Conservation (phyloP, 2,113 vertebrate genomes). For the Sterna hirundo region DNA sequence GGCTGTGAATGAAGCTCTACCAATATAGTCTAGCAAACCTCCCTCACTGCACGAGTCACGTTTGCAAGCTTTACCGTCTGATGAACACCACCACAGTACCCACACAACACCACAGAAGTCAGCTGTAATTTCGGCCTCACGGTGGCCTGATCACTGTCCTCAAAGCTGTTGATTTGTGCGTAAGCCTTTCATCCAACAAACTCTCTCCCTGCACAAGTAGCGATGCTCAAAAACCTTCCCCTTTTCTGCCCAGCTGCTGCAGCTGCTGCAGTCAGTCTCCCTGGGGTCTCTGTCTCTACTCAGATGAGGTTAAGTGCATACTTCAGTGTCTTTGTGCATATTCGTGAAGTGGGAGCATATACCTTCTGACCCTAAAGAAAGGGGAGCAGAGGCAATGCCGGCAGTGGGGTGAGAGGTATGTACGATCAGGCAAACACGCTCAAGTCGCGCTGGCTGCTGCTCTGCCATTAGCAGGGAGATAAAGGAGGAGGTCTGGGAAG, state of each 20-base stretch:
- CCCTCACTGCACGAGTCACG: background rate
- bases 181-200: background rate
- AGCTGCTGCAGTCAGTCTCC: background rate
- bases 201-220: background rate
- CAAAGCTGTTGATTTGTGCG: background rate
- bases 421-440: background rate
- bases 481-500: background rate
- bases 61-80: background rate
- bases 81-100: background rate
- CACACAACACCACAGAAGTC: background rate
- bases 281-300: background rate
- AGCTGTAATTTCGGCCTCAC: background rate
- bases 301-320: background rate
- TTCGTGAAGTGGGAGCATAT: background rate
- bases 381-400: background rate
- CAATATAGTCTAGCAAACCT: background rate
- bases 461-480: background rate
- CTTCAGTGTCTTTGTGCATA: background rate
- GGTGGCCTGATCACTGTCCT: background rate
- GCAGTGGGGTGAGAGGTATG: background rate
- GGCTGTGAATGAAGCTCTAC: background rate
- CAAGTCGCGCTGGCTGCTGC: background rate
- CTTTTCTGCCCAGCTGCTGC: background rate
- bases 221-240: background rate
- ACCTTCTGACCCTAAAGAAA: background rate